Evolutionary conservation across 2,888 invertebrate species (phyloP).

Genomic region (Tubiluchus corallicola): DNA sequence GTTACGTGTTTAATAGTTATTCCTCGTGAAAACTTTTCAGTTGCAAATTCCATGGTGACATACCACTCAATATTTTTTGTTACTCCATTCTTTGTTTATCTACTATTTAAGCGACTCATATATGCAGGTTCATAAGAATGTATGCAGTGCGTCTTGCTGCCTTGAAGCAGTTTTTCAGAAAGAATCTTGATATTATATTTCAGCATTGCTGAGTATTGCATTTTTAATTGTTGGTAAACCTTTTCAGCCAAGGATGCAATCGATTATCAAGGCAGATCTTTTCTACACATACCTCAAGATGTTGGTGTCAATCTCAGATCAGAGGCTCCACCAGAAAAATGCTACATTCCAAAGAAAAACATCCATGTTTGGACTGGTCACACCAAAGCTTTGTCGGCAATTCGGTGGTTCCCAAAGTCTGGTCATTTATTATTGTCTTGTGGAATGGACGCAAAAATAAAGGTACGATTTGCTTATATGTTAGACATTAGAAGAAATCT

Average conservation of each 20-base stretch:
- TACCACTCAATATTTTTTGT: too few relatives aligned
- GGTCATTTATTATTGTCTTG: slow-evolving; percentile 87
- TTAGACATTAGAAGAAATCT: slow-evolving; percentile 2
- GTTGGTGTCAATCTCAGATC: slow-evolving; percentile 71
- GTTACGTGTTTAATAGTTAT: too few relatives aligned
- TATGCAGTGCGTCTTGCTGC: too few relatives aligned
- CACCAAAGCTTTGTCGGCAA: slow-evolving; percentile 82
- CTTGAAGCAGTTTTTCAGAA: too few relatives aligned
- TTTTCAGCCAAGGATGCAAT: slow-evolving; percentile 64
- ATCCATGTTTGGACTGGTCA: slow-evolving; percentile 95
- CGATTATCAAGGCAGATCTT: slow-evolving; percentile 93
- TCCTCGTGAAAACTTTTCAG: too few relatives aligned
- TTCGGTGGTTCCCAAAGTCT: slow-evolving; percentile 80
- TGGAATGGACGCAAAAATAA: slow-evolving; percentile 90
- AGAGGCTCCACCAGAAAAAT: slow-evolving; percentile 73
- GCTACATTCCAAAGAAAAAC: slow-evolving; percentile 86
- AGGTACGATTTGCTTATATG: slow-evolving; percentile 36
- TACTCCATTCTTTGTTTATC: too few relatives aligned
- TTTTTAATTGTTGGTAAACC: slow-evolving; percentile 13
- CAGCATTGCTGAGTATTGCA: too few relatives aligned
- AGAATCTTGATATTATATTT: too few relatives aligned
- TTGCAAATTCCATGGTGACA: too few relatives aligned
- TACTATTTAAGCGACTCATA: too few relatives aligned
- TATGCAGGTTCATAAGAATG: too few relatives aligned
- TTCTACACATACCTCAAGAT: slow-evolving; percentile 77